phyloP scores from a whole-genome alignment of 2,888 invertebrate genomes.

The Andrena chrysosceles region DNA sequence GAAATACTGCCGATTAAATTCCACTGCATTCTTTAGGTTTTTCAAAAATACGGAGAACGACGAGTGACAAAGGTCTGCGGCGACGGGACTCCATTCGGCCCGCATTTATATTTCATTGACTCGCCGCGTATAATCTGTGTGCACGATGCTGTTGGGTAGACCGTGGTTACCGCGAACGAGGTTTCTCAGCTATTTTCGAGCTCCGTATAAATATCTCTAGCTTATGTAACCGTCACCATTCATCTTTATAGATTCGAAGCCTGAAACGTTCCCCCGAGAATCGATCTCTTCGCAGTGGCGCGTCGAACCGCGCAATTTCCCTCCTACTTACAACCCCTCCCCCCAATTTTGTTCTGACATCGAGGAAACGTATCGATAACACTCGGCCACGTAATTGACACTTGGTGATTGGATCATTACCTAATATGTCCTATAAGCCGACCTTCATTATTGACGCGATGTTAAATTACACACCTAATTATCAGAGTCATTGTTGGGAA shows the following conservation, averaged over 20 bases:
- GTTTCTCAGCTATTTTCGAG: conserved; percentile 63
- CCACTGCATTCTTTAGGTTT: too few relatives aligned
- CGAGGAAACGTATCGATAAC: too few relatives aligned
- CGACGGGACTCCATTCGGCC: too few relatives aligned
- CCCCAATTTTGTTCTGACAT: not conserved
- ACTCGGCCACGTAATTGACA: too few relatives aligned
- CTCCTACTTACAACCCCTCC: not conserved
- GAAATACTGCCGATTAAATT: too few relatives aligned
- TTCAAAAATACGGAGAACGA: not conserved
- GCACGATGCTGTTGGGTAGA: not conserved
- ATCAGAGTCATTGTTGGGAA: too few relatives aligned
- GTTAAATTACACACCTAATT: too few relatives aligned
- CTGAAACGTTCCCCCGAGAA: not conserved
- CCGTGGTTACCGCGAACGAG: conserved; percentile 32
- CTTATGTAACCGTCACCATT: conserved; percentile 69
- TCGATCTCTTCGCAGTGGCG: not conserved
- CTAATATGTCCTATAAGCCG: too few relatives aligned
- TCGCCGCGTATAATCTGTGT: not conserved
- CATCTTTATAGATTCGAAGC: conserved; percentile 59
- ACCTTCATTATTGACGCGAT: too few relatives aligned
- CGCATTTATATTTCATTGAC: conserved; percentile 5
- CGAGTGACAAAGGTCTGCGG: not conserved
- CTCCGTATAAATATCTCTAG: conserved; percentile 66
- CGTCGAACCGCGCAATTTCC: not conserved
- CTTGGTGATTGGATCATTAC: too few relatives aligned